A percentile compares a stretch with the other conserved stretches of the same genome.
phyloP scores from a whole-genome alignment of 2,888 invertebrate genomes.

The Drosophila neotestacea region DNA sequence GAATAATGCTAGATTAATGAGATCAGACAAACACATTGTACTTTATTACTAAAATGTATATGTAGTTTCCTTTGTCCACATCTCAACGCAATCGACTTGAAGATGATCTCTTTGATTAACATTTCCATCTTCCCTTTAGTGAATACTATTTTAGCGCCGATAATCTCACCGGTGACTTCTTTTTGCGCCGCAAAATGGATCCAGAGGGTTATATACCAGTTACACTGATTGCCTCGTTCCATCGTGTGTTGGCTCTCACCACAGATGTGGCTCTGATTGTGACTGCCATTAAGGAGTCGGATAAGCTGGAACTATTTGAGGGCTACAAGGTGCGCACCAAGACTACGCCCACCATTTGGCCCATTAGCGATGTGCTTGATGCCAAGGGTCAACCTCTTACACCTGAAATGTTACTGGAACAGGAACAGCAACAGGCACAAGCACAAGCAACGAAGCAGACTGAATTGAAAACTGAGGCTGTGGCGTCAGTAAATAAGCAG shows the following conservation, averaged over 20 bases:
- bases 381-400: slow-evolving; percentile 55
- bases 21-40: background rate
- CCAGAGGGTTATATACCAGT: slow-evolving; percentile 96
- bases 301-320: slow-evolving; percentile 92
- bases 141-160: slow-evolving; percentile 99
- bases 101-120: slow-evolving; percentile 9
- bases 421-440: slow-evolving; percentile 3
- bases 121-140: slow-evolving; percentile 86
- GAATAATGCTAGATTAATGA: too few species aligned
- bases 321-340: slow-evolving; percentile 94
- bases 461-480: slow-evolving; percentile 43
- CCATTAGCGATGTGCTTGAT: slow-evolving; percentile 88
- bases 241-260: slow-evolving; percentile 95
- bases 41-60: too few species aligned
- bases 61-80: background rate
- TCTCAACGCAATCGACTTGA: background rate
- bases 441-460: slow-evolving; percentile 40
- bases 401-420: slow-evolving; percentile 21
- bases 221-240: slow-evolving; percentile 97
- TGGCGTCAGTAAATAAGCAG: background rate
- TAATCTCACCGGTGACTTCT: slow-evolving; percentile 97
- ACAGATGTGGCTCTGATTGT: slow-evolving; percentile 93
- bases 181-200: slow-evolving; percentile 98
- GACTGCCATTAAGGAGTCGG: slow-evolving; percentile 94
- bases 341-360: slow-evolving; percentile 95